Conservation (phyloP, 2,888 invertebrate genomes). For the Andricus quercusramuli region DNA sequence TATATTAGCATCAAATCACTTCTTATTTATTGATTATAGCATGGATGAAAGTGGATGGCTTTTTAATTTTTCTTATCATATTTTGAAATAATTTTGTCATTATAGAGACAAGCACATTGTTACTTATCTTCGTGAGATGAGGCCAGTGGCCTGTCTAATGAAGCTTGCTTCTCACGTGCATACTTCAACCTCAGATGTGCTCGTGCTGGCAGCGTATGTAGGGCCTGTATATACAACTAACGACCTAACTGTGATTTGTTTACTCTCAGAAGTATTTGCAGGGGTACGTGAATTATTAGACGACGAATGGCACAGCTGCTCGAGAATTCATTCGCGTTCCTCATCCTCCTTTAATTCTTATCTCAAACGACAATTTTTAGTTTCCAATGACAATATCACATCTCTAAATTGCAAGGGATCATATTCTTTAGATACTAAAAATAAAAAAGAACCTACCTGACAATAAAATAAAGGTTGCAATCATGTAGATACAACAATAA, state of each 20-base stretch:
- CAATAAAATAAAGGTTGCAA: no score
- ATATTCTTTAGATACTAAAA: neutral
- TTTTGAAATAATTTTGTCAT: neutral
- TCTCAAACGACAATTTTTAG: neutral
- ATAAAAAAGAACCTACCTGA: neutral
- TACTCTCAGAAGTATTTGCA: slow-evolving; percentile 15
- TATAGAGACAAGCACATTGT: neutral
- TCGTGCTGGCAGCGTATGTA: slow-evolving; percentile 10
- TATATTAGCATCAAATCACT: no score
- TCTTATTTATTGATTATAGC: no score
- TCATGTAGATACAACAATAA: no score
- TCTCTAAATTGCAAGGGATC: neutral
- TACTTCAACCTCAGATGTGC: neutral
- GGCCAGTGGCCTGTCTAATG: slow-evolving; percentile 15
- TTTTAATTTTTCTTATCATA: neutral
- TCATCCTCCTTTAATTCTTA: slow-evolving; percentile 6
- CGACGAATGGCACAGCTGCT: slow-evolving; percentile 20
- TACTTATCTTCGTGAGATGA: neutral
- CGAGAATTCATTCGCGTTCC: slow-evolving; percentile 14
- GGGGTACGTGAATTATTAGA: slow-evolving; percentile 25
- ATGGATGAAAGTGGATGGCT: neutral
- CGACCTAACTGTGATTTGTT: slow-evolving; percentile 27
- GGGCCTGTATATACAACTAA: slow-evolving; percentile 2
- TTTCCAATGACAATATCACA: neutral
- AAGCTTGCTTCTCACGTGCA: slow-evolving; percentile 21